Base-by-base conservation (phyloP, 2,113 vertebrate species). In the Octodon degus region DNA sequence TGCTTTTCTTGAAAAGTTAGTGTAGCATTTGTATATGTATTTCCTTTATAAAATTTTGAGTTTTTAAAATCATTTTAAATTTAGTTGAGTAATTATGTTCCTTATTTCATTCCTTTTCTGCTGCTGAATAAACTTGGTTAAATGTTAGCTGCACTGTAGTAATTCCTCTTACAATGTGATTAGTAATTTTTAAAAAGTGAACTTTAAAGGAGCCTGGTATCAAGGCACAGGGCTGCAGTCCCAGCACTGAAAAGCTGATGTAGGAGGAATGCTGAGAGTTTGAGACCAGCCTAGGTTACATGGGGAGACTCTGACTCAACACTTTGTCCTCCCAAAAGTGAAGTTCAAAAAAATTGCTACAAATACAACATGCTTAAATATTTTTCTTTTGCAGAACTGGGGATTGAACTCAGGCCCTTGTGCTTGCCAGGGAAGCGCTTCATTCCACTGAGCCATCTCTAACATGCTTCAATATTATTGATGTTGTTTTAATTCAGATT, bases 61-160 rank as follows among this genome's bases (percentile, higher is more conserved):
- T 32, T 90, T 30, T 60, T 77, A 87, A 55, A 80, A 50, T 89
- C 20, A 55, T 83, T 96, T 27, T 77, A 27, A 37, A 86, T 89
- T 83, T 90, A 90, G 32, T 84, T 90, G 70, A 92, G 14, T 91
- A 76, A 89, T 95, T 90, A 91, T 79, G 10, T 27, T 84, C 32
- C 16, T 32, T n/a, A 7, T 89, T 93, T 95, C 40, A 43, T 1
- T 30, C 92, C 37, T 14, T 19, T 30, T 95, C 88, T 65, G 12
- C 5, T 90, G 4, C 34, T 67, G 34, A 89, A 19, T 84, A 92
- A 80, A 84, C 25, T 83, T 85, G 25, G 34, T 82, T 89, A 82
- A 91, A 47, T 90, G 20, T 93, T 97, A 77, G 34, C n/a, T 70
- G 60, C 43, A 88, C 5, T 30, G 20, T 14, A n/a, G 24, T 89